These are phyloP conservation scores for Hydrocynus forskahlii DNA, from an alignment of 2,797 vertebrate species.

Conservation along the genomic window DNA sequence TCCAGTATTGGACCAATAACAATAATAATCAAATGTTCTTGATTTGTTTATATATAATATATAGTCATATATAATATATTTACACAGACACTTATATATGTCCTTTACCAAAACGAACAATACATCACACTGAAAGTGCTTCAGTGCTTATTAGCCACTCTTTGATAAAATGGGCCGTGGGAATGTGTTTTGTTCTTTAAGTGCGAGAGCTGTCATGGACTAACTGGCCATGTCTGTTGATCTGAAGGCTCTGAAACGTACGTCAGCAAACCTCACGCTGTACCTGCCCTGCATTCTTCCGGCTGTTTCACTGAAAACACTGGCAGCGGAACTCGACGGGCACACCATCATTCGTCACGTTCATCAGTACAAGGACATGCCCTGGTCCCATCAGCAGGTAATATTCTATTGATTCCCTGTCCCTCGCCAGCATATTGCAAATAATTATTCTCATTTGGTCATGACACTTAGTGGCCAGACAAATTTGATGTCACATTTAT, in stretches of 20 bases:
- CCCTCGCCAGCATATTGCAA: not conserved
- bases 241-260: slow-evolving; percentile 67
- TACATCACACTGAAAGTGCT: too few relatives aligned
- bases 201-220: too few relatives aligned
- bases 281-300: slow-evolving; percentile 81
- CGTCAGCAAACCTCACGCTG: slow-evolving; percentile 65
- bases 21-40: too few relatives aligned
- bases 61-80: too few relatives aligned
- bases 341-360: slow-evolving; percentile 72
- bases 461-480: slow-evolving; percentile 15
- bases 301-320: slow-evolving; percentile 81
- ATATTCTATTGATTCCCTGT: not conserved
- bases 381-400: slow-evolving; percentile 90
- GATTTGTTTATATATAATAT: too few relatives aligned
- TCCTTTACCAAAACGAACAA: too few relatives aligned
- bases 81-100: too few relatives aligned
- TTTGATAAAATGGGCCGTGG: too few relatives aligned
- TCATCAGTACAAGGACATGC: slow-evolving; percentile 69
- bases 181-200: too few relatives aligned
- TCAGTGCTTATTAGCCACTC: too few relatives aligned
- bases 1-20: too few relatives aligned
- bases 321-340: slow-evolving; percentile 68
- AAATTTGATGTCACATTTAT: slow-evolving; percentile 66
- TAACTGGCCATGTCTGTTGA: slow-evolving; percentile 29
- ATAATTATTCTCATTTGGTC: slow-evolving; percentile 1